These are phyloP conservation scores for Phrynocephalus guinanensis DNA, from an alignment of 2,797 vertebrate genomes.

Conservation along the genomic window DNA sequence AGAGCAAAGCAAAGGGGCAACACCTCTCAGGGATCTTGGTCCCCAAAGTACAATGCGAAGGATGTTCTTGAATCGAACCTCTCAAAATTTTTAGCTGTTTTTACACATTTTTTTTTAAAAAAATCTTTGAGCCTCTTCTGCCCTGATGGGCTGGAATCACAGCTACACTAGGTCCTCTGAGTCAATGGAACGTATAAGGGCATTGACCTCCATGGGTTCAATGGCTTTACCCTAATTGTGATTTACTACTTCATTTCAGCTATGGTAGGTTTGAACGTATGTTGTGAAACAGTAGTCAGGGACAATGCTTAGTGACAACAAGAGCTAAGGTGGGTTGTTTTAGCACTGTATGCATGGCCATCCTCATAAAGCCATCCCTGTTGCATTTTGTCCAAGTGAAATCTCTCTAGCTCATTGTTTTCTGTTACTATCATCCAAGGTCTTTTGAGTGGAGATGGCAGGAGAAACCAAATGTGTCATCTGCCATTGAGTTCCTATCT, in stretches of 20 bases:
- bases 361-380: not conserved
- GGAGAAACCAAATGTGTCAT: not conserved
- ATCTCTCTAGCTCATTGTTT: not conserved
- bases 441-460: not conserved
- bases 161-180: no score
- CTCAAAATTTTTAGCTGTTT: not conserved
- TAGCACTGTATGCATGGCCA: not conserved
- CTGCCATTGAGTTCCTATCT: no score
- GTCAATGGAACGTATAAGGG: no score
- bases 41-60: not conserved
- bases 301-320: not conserved
- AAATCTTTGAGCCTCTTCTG: not conserved
- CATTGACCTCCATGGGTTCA: no score
- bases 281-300: not conserved
- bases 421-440: not conserved
- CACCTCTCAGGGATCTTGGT: not conserved
- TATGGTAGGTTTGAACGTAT: not conserved
- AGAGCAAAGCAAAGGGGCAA: not conserved
- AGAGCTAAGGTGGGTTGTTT: not conserved
- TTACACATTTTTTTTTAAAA: no score
- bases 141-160: not conserved
- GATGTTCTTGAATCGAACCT: not conserved
- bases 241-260: no score
- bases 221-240: no score
- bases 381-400: not conserved